These are phyloP conservation scores for Mola mola DNA, from an alignment of 2,113 vertebrate species.

Conservation along the genomic window DNA sequence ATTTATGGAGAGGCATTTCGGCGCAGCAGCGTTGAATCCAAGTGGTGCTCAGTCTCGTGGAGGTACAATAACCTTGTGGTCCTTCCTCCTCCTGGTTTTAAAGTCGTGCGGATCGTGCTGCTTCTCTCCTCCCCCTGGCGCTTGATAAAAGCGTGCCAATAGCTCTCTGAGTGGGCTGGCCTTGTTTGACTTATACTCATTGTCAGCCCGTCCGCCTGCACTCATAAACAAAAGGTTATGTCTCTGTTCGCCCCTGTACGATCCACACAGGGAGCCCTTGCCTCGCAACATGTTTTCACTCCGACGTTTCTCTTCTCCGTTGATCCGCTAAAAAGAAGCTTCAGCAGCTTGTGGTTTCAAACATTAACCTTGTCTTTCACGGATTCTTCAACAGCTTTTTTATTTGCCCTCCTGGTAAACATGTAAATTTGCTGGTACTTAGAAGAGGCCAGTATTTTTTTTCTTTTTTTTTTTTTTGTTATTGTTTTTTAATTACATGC, in stretches of 20 bases:
- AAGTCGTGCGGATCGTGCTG: constrained; percentile 35
- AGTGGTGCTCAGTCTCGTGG: constrained; percentile 16
- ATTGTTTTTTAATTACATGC: background rate
- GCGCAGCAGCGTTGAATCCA: constrained; percentile 25
- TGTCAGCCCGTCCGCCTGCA: constrained; percentile 61
- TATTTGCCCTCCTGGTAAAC: background rate
- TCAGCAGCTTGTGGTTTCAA: constrained; percentile 1
- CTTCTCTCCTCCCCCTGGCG: constrained; percentile 31
- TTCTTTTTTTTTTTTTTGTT: background rate
- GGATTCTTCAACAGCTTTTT: background rate
- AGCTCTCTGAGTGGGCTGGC: constrained; percentile 55
- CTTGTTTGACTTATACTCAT: constrained; percentile 70
- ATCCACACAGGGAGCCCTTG: constrained; percentile 27
- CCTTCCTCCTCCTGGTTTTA: constrained; percentile 35
- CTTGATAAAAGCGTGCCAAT: constrained; percentile 71
- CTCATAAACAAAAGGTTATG: constrained; percentile 75
- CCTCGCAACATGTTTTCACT: constrained; percentile 42
- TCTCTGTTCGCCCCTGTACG: constrained; percentile 53
- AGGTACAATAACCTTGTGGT: constrained; percentile 60
- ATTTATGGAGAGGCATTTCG: constrained; percentile 44
- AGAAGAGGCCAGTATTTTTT: background rate
- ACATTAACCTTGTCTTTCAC: background rate
- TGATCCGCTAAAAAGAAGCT: constrained; percentile 1
- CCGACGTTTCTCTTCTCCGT: constrained; percentile 22
- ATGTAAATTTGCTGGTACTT: background rate